Percentiles rank a stretch among this genome's conserved stretches.
Conservation (phyloP, 2,888 invertebrate genomes). For the Machimus atricapillus region DNA sequence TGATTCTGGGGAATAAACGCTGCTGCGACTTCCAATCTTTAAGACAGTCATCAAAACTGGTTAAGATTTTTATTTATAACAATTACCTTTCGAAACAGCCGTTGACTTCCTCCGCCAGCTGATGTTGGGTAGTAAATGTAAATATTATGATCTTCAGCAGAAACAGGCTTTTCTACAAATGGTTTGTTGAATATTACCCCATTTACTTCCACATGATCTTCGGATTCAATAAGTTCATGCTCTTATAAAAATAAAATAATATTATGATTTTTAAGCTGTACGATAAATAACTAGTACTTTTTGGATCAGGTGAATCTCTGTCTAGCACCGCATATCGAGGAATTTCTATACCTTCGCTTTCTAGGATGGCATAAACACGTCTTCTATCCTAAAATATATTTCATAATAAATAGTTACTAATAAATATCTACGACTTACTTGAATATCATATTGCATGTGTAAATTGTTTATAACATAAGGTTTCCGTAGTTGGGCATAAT, state of each 20-base stretch:
- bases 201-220: slow-evolving; percentile 97
- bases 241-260: slow-evolving; percentile 65
- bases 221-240: slow-evolving; percentile 90
- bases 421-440: slow-evolving; percentile 65
- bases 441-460: slow-evolving; percentile 97
- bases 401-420: slow-evolving; percentile 1
- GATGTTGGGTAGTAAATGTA: slow-evolving; percentile 99
- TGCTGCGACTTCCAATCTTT: slow-evolving; percentile 96
- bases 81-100: slow-evolving; percentile 92
- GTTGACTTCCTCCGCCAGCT: slow-evolving; percentile 96
- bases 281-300: slow-evolving; percentile 68
- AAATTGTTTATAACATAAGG: slow-evolving; percentile 98
- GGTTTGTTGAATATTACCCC: slow-evolving; percentile 96
- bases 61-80: slow-evolving; percentile 42
- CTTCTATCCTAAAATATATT: slow-evolving; percentile 75
- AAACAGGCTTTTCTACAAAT: slow-evolving; percentile 99
- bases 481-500: slow-evolving; percentile 90
- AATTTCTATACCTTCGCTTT: slow-evolving; percentile 94
- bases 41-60: slow-evolving; percentile 50
- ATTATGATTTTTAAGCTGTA: not conserved
- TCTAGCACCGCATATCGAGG: slow-evolving; percentile 97
- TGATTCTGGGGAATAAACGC: slow-evolving; percentile 97
- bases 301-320: slow-evolving; percentile 89
- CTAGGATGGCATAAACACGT: slow-evolving; percentile 93
- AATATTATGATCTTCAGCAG: slow-evolving; percentile 99